phyloP scores from a whole-genome alignment of 2,888 invertebrate genomes.

The Machimus atricapillus region DNA sequence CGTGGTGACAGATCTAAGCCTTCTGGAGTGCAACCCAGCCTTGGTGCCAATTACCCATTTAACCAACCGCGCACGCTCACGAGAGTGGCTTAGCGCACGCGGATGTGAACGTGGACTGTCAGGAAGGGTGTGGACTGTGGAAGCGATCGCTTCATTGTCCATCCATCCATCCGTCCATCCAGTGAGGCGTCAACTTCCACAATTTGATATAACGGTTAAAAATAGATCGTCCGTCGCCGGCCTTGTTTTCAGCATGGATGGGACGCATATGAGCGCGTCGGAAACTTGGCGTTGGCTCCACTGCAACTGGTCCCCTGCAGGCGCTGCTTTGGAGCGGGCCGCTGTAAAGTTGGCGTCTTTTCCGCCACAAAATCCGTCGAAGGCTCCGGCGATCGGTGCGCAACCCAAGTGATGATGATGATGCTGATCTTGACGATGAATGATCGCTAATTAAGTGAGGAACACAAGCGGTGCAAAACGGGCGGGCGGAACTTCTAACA shows the following conservation, averaged over 20 bases:
- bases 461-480: constrained; percentile 7
- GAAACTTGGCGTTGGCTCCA: neutral
- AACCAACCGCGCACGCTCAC: neutral
- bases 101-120: constrained; percentile 2
- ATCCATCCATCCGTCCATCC: neutral
- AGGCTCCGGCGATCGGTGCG: neutral
- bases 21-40: neutral
- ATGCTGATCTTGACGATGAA: constrained; percentile 35
- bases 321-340: neutral
- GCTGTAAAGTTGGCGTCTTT: neutral
- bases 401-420: neutral
- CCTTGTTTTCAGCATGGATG: neutral
- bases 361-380: neutral
- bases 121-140: constrained; percentile 23
- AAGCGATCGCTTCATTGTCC: neutral
- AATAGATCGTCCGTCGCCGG: constrained; percentile 11
- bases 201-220: constrained; percentile 25
- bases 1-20: constrained; percentile 18
- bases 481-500: neutral
- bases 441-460: constrained; percentile 41
- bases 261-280: neutral
- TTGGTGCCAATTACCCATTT: neutral
- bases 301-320: neutral
- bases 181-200: neutral
- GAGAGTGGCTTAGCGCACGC: neutral